Conservation (phyloP, 2,888 invertebrate species). For the Psococerastis gibbosa region DNA sequence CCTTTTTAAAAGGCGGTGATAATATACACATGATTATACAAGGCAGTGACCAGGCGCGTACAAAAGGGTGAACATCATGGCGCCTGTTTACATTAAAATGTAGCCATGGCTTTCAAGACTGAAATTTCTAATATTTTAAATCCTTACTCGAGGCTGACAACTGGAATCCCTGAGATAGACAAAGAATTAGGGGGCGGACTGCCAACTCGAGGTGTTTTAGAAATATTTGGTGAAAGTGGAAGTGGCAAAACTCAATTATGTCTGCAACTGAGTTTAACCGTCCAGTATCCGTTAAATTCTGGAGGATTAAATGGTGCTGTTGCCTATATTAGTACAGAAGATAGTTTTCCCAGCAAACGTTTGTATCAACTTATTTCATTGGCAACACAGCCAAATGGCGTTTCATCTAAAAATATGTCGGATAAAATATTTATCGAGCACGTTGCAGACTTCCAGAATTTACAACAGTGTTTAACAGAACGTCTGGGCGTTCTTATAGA, state of each 20-base stretch:
- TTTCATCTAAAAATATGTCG: too few species aligned
- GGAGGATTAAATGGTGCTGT: slow-evolving; percentile 38
- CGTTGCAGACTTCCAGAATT: slow-evolving; percentile 36
- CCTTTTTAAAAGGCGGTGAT: too few species aligned
- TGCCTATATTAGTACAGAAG: slow-evolving; percentile 61
- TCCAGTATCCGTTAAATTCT: slow-evolving; percentile 33
- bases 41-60: too few species aligned
- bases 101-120: too few species aligned
- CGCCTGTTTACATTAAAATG: too few species aligned
- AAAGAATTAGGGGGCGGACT: slow-evolving; percentile 45
- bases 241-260: slow-evolving; percentile 67
- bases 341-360: slow-evolving; percentile 49
- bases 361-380: slow-evolving; percentile 31
- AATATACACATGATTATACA: too few species aligned
- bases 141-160: too few species aligned
- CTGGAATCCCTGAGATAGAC: slow-evolving; percentile 41
- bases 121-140: too few species aligned
- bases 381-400: slow-evolving; percentile 15
- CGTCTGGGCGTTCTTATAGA: slow-evolving; percentile 35
- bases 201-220: slow-evolving; percentile 44
- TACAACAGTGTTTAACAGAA: slow-evolving; percentile 33
- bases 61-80: too few species aligned
- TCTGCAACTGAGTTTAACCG: slow-evolving; percentile 45
- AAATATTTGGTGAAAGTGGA: slow-evolving; percentile 64
- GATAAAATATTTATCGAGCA: slow-evolving; percentile 45